These are phyloP conservation scores for Chymomyza caudatula DNA, from an alignment of 2,888 invertebrate species.

Conservation along the genomic window DNA sequence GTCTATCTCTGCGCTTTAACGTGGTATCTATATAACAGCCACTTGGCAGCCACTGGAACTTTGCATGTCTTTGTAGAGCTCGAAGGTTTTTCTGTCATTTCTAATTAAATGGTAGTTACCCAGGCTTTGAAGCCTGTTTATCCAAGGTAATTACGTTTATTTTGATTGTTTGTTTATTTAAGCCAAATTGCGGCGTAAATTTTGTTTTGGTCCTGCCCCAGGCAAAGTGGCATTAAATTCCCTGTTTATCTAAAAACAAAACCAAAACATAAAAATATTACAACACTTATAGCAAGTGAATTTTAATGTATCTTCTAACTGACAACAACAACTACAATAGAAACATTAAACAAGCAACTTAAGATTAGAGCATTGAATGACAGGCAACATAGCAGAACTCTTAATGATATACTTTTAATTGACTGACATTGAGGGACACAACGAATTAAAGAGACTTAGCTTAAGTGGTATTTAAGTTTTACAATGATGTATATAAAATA, in stretches of 20 bases:
- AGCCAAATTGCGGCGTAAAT: conserved; percentile 12
- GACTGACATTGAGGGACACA: not conserved
- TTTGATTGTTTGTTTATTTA: conserved; percentile 17
- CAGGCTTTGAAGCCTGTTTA: conserved; percentile 13
- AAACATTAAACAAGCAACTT: not conserved
- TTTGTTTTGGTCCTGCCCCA: not conserved
- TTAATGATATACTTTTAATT: not conserved
- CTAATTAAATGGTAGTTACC: conserved; percentile 9
- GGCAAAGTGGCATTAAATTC: not conserved
- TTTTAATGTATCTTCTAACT: not conserved
- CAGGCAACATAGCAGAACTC: not conserved
- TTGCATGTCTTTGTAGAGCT: not conserved
- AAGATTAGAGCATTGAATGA: not conserved
- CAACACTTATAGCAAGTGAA: not conserved
- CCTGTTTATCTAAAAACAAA: not conserved
- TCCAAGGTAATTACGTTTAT: conserved; percentile 25
- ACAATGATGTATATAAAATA: too few species aligned
- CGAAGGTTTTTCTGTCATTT: conserved; percentile 2
- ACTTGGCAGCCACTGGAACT: not conserved
- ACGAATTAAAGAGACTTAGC: not conserved
- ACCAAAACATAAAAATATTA: not conserved
- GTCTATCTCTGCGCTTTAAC: not conserved
- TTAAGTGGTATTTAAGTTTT: too few species aligned
- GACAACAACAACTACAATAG: not conserved
- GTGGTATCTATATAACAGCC: not conserved